Evolutionary conservation across 2,888 invertebrate genomes (phyloP).

Genomic region (Amblyjoppa fuscipennis): DNA sequence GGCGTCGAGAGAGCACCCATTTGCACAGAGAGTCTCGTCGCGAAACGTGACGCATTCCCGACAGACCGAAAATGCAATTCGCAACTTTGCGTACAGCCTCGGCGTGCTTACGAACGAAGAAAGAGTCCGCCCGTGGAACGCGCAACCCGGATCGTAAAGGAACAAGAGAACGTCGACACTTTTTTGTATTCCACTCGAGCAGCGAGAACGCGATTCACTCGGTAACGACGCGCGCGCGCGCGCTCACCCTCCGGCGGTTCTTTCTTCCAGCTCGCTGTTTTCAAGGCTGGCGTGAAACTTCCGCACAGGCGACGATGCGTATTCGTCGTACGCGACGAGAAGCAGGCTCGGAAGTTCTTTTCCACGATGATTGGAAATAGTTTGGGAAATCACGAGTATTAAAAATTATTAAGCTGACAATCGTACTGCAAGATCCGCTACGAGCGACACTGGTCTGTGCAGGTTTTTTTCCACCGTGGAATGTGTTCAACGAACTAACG

Average conservation of each 20-base stretch:
- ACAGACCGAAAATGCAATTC: slow-evolving; percentile 42
- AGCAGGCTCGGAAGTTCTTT: neutral
- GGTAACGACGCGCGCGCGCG: neutral
- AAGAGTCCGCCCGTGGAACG: slow-evolving; percentile 16
- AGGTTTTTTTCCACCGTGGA: neutral
- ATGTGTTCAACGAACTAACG: neutral
- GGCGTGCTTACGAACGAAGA: slow-evolving; percentile 39
- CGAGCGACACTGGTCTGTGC: too few relatives aligned
- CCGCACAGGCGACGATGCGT: neutral
- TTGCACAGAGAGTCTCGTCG: slow-evolving; percentile 14
- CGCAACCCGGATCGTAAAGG: slow-evolving; percentile 10
- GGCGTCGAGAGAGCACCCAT: neutral
- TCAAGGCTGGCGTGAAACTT: slow-evolving; percentile 14
- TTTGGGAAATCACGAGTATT: neutral
- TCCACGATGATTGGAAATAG: neutral
- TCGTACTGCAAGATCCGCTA: too few relatives aligned
- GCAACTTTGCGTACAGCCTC: slow-evolving; percentile 20
- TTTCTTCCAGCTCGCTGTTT: neutral
- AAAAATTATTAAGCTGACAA: neutral
- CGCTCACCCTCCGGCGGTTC: neutral
- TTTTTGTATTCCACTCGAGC: slow-evolving; percentile 47
- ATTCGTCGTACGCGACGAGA: neutral
- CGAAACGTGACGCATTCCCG: slow-evolving; percentile 58
- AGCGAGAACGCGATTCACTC: slow-evolving; percentile 10
- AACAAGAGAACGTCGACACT: slow-evolving; percentile 45